Conservation (phyloP, 2,888 invertebrate genomes). For the Hirtodrosophila confusa region DNA sequence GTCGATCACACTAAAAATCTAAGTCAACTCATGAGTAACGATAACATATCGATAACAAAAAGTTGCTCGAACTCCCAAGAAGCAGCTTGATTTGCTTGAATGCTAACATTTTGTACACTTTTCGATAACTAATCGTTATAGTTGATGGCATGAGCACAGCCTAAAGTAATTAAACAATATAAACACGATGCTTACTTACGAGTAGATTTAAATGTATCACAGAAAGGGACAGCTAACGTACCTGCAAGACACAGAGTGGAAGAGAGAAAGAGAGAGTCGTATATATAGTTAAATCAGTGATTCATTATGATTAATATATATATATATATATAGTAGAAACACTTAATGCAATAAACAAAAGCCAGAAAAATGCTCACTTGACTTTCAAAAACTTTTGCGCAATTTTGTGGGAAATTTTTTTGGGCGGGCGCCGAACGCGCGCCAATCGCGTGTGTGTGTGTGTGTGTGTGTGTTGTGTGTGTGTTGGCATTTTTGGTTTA, state of each 20-base stretch:
- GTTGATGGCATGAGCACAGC: no score
- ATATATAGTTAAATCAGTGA: neutral
- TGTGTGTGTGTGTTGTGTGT: conserved; percentile 17
- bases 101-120: no score
- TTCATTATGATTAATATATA: conserved; percentile 3
- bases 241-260: conserved; percentile 32
- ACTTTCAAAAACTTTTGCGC: conserved; percentile 24
- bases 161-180: no score
- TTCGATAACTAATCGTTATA: no score
- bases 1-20: no score
- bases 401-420: conserved; percentile 50
- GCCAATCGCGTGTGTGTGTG: conserved; percentile 23
- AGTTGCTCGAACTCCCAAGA: no score
- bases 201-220: neutral
- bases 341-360: neutral
- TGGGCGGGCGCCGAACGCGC: conserved; percentile 23
- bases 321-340: neutral
- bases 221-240: conserved; percentile 27
- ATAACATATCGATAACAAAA: conserved; percentile 8
- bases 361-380: neutral
- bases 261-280: conserved; percentile 2
- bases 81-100: no score
- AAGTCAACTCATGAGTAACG: no score
- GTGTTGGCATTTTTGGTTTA: conserved; percentile 36
- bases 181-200: conserved; percentile 28